Evolutionary conservation across 2,797 vertebrate species (phyloP), one percentile per base, ranked within the genome.

Genomic region (Chloroceryle inda): DNA sequence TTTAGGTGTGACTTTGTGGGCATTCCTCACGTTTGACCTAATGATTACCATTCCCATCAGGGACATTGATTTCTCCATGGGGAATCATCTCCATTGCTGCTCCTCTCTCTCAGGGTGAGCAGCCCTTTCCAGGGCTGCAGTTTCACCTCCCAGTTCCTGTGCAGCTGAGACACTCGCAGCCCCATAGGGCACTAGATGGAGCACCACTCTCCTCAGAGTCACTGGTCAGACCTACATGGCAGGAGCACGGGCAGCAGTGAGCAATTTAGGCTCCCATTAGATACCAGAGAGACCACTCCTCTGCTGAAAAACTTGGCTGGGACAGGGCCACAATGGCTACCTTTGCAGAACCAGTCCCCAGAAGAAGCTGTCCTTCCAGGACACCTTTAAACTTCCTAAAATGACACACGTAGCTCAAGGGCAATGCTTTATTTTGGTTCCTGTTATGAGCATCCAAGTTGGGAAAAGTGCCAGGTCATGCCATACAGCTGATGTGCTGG

Each of bases 61-160:
- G 13, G 17, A 5, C 26, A 37, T 5, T 19, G 37, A 38, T 31
- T 79, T 79, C 17, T 90, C 4, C 52, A 3, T 0, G 0, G 35
- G 29, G 21, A 79, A 38, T 7, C n/a, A n/a, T 13, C 19, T 52
- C 13, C 53, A 12, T 13, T 35, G n/a, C 52, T 4, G 0, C 29
- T 23, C 21, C n/a, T 21, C 13, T 37, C 38, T 33, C 49, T 63
- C 18, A 44, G 42, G 19, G 45, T 21, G 37, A 66, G 35, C 37
- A 45, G 19, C 52, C 47, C 20, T 61, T 55, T 15, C 63, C 1
- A 0, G 21, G 22, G 35, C 27, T 16, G 27, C 0, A 0, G 14
- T 66, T 69, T 66, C 45, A 69, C 33, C 26, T 35, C 26, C n/a
- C 4, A 3, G 23, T 33, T 66, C 44, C 47, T 12, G 14, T 2